Evolutionary conservation across 2,113 vertebrate genomes (phyloP).

Genomic region (Hemibates koningsi): DNA sequence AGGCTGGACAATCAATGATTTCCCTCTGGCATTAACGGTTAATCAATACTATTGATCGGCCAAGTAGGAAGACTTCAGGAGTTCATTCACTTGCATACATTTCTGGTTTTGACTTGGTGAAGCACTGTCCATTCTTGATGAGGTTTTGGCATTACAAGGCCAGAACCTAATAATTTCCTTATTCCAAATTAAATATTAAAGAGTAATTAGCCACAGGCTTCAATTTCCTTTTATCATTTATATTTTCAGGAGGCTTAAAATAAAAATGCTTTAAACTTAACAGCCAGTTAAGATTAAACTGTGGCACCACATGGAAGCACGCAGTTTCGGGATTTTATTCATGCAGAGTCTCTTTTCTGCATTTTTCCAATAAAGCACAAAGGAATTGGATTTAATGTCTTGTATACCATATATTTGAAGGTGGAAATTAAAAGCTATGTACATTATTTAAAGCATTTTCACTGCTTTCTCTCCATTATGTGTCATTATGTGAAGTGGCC

Average conservation of each 20-base stretch:
- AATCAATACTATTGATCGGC: conserved; percentile 45
- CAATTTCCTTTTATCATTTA: conserved; percentile 37
- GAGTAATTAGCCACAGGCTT: conserved; percentile 15
- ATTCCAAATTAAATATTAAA: conserved; percentile 33
- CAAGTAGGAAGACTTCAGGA: conserved; percentile 22
- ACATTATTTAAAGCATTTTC: not conserved
- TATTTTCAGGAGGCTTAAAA: conserved; percentile 12
- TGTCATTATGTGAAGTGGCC: not conserved
- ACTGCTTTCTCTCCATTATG: not conserved
- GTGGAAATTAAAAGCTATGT: not conserved
- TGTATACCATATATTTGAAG: not conserved
- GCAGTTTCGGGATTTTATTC: not conserved
- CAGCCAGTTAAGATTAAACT: conserved; percentile 5
- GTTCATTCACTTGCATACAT: conserved; percentile 14
- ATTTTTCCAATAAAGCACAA: not conserved
- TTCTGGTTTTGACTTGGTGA: conserved; percentile 27
- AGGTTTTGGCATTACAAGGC: conserved; percentile 56
- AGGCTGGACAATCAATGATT: conserved; percentile 33
- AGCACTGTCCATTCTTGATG: conserved; percentile 37
- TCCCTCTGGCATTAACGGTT: conserved; percentile 38
- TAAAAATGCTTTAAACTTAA: conserved; percentile 12
- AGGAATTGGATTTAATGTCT: not conserved
- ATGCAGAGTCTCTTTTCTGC: not conserved
- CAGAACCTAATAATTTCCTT: conserved; percentile 24
- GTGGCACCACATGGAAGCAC: not conserved